These are phyloP conservation scores for Nycteola revayana DNA, from an alignment of 2,888 invertebrate genomes.

Conservation along the genomic window DNA sequence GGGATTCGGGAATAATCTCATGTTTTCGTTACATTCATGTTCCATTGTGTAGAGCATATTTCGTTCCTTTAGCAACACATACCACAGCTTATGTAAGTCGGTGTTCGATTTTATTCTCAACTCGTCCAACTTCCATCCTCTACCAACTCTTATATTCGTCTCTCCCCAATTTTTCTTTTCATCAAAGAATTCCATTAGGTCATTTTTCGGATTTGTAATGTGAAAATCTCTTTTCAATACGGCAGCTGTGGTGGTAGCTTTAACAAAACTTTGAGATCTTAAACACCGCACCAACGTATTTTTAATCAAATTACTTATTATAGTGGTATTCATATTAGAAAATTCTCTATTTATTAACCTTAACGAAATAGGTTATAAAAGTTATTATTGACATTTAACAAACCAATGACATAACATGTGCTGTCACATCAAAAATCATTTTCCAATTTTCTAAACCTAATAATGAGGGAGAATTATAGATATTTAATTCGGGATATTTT, in stretches of 20 bases:
- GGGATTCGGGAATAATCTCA: conserved; percentile 91
- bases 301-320: conserved; percentile 39
- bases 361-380: no score
- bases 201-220: conserved; percentile 62
- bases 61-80: conserved; percentile 92
- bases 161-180: conserved; percentile 91
- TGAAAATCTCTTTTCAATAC: conserved; percentile 45
- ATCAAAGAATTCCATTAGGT: conserved; percentile 95
- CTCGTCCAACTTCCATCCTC: conserved; percentile 95
- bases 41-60: conserved; percentile 99
- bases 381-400: no score
- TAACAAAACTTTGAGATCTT: conserved; percentile 41
- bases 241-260: conserved; percentile 20
- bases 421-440: no score
- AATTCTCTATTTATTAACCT: no score
- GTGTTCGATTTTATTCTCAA: conserved; percentile 96
- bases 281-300: conserved; percentile 34
- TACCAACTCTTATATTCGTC: conserved; percentile 88
- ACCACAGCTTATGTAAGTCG: conserved; percentile 99
- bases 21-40: conserved; percentile 86
- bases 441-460: no score
- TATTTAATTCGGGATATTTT: no score
- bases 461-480: no score
- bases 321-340: conserved; percentile 39
- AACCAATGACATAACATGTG: no score